phyloP scores from a whole-genome alignment of 2,113 vertebrate species.

The mouse (Mus musculus) region DNA sequence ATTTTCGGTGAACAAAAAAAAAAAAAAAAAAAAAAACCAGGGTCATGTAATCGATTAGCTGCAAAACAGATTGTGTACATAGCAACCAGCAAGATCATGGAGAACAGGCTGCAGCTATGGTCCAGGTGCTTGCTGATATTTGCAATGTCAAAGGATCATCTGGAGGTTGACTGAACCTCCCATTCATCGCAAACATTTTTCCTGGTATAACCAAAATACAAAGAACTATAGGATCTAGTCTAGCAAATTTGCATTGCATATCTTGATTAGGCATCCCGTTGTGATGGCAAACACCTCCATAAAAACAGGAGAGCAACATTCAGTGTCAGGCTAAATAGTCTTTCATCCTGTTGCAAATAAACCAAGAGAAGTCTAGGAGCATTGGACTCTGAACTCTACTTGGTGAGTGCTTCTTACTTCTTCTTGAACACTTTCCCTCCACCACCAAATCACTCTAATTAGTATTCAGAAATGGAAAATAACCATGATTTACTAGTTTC shows the following conservation, averaged over 20 bases:
- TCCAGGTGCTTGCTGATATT: slow-evolving; percentile 38
- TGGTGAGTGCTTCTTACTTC: background rate
- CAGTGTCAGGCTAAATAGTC: background rate
- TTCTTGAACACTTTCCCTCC: background rate
- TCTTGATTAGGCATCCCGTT: slow-evolving; percentile 9
- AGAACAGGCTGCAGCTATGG: background rate
- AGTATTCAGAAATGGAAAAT: background rate
- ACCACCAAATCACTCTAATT: background rate
- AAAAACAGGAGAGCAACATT: slow-evolving; percentile 20
- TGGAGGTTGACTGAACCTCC: background rate
- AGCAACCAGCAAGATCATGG: slow-evolving; percentile 33
- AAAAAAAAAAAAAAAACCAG: background rate
- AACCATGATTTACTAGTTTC: background rate
- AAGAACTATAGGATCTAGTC: background rate
- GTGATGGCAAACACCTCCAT: background rate
- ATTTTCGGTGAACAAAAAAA: slow-evolving; percentile 48
- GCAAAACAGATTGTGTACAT: slow-evolving; percentile 6
- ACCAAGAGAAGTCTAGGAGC: background rate
- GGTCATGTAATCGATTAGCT: slow-evolving; percentile 38
- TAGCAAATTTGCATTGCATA: slow-evolving; percentile 19
- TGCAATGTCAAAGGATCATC: slow-evolving; percentile 10
- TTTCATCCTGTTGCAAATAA: background rate
- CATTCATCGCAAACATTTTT: slow-evolving; percentile 5
- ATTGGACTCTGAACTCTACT: background rate
- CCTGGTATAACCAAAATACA: background rate